Conservation (phyloP, 2,797 vertebrate species). For the Pempheris klunzingeri region DNA sequence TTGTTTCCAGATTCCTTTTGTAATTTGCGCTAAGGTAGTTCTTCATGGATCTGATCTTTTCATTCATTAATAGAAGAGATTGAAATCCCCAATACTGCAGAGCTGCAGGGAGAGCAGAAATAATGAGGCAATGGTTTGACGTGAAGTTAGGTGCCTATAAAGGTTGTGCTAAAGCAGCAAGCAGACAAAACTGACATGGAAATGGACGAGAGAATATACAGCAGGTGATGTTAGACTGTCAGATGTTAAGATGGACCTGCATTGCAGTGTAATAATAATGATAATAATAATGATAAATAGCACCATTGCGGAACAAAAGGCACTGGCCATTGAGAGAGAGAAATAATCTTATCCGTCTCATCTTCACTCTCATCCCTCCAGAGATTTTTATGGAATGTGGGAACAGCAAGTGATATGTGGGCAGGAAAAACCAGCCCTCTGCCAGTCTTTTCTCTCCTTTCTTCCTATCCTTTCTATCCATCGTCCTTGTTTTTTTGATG, state of each 20-base stretch:
- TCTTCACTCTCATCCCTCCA: constrained; percentile 64
- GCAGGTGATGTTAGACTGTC: background rate
- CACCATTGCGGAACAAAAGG: background rate
- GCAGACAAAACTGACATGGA: background rate
- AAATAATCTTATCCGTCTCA: constrained; percentile 74
- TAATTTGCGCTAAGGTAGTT: constrained; percentile 13
- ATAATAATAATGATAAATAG: background rate
- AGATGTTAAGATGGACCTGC: background rate
- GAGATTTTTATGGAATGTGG: constrained; percentile 77
- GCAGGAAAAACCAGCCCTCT: constrained; percentile 67
- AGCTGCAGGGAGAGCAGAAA: background rate
- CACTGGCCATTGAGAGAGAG: constrained; percentile 27
- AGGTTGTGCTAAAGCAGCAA: background rate
- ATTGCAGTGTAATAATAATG: background rate
- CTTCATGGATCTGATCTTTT: constrained; percentile 10
- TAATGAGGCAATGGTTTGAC: background rate
- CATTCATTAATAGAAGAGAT: constrained; percentile 22
- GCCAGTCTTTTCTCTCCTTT: constrained; percentile 72
- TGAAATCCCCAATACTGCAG: background rate
- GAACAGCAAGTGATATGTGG: constrained; percentile 75
- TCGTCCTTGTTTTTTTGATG: constrained; percentile 42
- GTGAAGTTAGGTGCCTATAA: background rate
- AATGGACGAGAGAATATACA: background rate
- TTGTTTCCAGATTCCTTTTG: constrained; percentile 35
- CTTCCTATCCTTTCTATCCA: constrained; percentile 62